Base-by-base conservation (phyloP, 2,113 vertebrate species). In the Glaucomys volans region DNA sequence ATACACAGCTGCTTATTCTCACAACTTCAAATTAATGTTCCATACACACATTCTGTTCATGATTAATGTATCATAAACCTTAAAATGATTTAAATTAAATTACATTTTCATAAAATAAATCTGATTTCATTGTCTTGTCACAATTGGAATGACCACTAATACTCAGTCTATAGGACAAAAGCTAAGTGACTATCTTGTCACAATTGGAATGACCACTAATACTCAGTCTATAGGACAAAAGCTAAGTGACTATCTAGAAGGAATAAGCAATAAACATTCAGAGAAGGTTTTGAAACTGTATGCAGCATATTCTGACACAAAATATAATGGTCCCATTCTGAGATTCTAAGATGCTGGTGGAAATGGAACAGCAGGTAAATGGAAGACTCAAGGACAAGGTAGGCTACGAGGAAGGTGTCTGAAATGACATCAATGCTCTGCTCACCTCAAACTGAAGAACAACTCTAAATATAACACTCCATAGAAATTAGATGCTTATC, bases 21-120 rank as follows among this genome's bases (percentile, higher is more conserved):
- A 97, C 24, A 94, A 92, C 57, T 88, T 97, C 97, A 97, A 97
- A 98, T 98, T 98, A 98, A 99, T 97, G 97, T 98, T 97, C 95
- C 97, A 95, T 96, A 97, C 14, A 97, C 66, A 96, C 79, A 98
- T 96, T 93, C 95, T 95, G 77, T 59, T 94, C 84, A 91, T 97
- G 97, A 98, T 98, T 97, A 98, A 98, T 98, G 92, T 96, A 95
- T 98, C 95, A 98, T 94, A 98, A 98, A 97, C 97, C 97, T 95
- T 95, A 95, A 97, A 97, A 97, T 97, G 0, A 97, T 94, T 98
- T 97, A 79, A 98, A 95, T 97, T 98, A 98, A 98, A 98, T 98
- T 96, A 95, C 4, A 96, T 93, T 98, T 98, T 97, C 83, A 97
- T 88, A 96, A 98, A 97, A 96, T 83, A 94, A 86, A 98, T 97